Base-by-base conservation (phyloP, 2,888 invertebrate species). In the Amiota minor region DNA sequence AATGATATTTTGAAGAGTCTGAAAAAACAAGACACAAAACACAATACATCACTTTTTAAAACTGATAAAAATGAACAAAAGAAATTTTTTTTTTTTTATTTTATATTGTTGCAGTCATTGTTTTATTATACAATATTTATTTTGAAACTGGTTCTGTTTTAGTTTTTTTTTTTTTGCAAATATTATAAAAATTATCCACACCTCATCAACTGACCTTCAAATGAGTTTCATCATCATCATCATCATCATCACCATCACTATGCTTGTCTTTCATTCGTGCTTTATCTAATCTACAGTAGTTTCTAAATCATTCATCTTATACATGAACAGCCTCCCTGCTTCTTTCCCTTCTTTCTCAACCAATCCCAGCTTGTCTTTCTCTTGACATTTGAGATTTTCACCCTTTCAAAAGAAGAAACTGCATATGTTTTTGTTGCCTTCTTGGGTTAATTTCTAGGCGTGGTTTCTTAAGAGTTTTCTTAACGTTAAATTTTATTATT, bases 381-480 rank as follows among this genome's bases (percentile, higher is more conserved):
- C 35, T 62, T 20, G 23, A 45, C 62, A 14, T 4, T 18, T 62
- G 23, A 12, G 23, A 4, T n/a, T 16, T 65, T 65, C 67, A 68
- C 67, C 67, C 67, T 68, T 68, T 68, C 1, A 9, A 2, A 4
- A 0, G 3, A 53, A n/a, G 53, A 53, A n/a, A n/a, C 53, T 53
- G 35, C 35, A 35, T 35, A 35, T 35, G 59, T 35, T 14, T 62
- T 10, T 12, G 12, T 8, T 14, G 23, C 10, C 12, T 23, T 23
- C 35, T 56, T 62, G 14, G 35, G 12, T 62, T 62, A 16, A 62
- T 23, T 45, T 45, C 62, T 16, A 68, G 67, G 67, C 67, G 67
- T 68, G 67, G 67, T 50, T 68, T 53, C 67, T 65, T 47, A 46
- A 64, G 64, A 45, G 16, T 45, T 46, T 16, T 35, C 55, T 35